These are phyloP conservation scores for Cotesia vestalis DNA, from an alignment of 1,140 invertebrate species.

Conservation along the genomic window DNA sequence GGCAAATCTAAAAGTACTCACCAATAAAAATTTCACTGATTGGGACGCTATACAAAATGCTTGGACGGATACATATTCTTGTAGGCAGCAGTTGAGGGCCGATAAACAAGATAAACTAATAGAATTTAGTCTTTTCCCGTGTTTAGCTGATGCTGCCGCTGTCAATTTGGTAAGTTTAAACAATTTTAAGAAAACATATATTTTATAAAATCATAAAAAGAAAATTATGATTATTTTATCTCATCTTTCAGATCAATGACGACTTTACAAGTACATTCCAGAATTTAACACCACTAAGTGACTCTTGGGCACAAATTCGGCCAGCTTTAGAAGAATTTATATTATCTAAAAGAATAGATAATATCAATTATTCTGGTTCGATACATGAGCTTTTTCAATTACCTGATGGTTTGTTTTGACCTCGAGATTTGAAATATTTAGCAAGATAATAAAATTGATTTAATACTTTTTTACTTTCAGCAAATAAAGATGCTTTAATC, in stretches of 20 bases:
- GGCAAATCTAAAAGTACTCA: not conserved
- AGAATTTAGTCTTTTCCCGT: not conserved
- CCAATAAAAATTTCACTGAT: not conserved
- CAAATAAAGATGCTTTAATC: not conserved
- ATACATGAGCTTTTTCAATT: not conserved
- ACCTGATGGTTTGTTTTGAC: slow-evolving; percentile 12
- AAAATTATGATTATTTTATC: not conserved
- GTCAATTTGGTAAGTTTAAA: slow-evolving; percentile 20
- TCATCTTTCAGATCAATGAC: not conserved
- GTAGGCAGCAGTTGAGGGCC: not conserved
- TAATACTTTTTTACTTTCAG: slow-evolving; percentile 1
- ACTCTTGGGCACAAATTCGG: not conserved
- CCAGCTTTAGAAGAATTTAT: slow-evolving; percentile 13
- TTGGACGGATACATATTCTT: not conserved
- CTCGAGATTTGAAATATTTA: not conserved
- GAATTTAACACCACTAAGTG: not conserved
- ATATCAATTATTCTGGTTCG: not conserved
- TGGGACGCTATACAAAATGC: not conserved
- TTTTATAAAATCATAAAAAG: not conserved
- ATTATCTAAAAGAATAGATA: slow-evolving; percentile 15
- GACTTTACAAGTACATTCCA: slow-evolving; percentile 2
- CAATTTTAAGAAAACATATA: not conserved
- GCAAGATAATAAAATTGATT: not conserved
- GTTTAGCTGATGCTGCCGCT: not conserved
- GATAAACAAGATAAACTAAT: not conserved